A percentile compares a stretch with the other conserved stretches of the same genome.
These are phyloP conservation scores for Noctua janthe DNA, from an alignment of 2,888 invertebrate genomes.

Conservation along the genomic window DNA sequence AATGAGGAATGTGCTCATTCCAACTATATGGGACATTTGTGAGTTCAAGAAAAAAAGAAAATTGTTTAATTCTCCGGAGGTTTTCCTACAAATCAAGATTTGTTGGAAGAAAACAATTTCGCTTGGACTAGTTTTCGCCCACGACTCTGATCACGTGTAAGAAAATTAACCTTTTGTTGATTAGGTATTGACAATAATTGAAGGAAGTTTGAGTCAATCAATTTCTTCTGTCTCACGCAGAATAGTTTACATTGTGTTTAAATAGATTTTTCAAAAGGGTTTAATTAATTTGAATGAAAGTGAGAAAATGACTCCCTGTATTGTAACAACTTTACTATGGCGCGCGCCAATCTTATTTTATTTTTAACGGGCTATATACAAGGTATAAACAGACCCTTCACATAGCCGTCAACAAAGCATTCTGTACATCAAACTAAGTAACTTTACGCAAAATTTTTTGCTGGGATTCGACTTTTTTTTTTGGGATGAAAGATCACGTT, in stretches of 20 bases:
- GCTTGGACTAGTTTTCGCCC: constrained; percentile 40
- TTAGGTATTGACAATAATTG: background rate
- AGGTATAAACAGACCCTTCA: too few species aligned
- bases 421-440: too few species aligned
- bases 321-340: rapidly evolving
- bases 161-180: constrained; percentile 19
- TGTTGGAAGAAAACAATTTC: constrained; percentile 66
- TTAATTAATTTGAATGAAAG: too few species aligned
- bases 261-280: background rate
- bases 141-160: constrained; percentile 1
- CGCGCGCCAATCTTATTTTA: too few species aligned
- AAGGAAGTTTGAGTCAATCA: background rate
- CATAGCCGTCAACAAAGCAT: too few species aligned
- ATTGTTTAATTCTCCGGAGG: constrained; percentile 69
- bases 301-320: too few species aligned
- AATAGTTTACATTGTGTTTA: too few species aligned
- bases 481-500: too few species aligned
- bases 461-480: too few species aligned
- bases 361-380: too few species aligned
- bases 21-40: constrained; percentile 59
- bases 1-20: constrained; percentile 59
- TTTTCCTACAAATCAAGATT: constrained; percentile 65
- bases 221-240: background rate
- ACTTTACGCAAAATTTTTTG: too few species aligned
- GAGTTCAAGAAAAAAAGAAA: constrained; percentile 65